Base-by-base conservation (phyloP, 2,797 vertebrate genomes). In the Lateolabrax maculatus region DNA sequence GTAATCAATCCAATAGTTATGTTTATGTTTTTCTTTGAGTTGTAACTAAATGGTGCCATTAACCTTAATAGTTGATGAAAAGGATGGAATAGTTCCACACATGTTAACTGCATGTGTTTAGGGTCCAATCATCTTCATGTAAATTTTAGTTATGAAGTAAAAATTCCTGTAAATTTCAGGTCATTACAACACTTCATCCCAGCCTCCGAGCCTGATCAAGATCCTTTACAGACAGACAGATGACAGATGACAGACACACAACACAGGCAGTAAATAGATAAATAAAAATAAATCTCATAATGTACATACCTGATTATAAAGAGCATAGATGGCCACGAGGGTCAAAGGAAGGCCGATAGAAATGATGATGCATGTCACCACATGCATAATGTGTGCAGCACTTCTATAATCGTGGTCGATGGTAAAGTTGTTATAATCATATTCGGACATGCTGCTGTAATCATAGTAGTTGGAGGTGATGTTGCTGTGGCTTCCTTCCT, bases 281-380 rank as follows among this genome's bases (percentile, higher is more conserved):
- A 34, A 34, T 34, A 34, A 34, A 34, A 34, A 34, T 16, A 34
- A 34, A 34, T 34, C 31, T 34, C 7, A 41, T 19, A 16, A 56
- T 21, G 6, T 25, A 62, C 70, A 2, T 52, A 79, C 77, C 77
- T 46, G 29, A 44, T 55, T 53, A n/a, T 9, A 44, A 12, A 73
- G 4, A 15, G 21, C 55, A 23, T 25, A 57, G 61, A 71, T 71
- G 34, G 36, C 68, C 18, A 43, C 10, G 0, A 78, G 44, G 11
- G 21, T 57, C 61, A 78, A 16, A 34, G 67, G 61, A 25, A 71
- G 25, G 11, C 41, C 44, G 3, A 65, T 23, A 9, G 4, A 43
- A 19, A 23, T 36, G n/a, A 55, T 27, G 7, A 27, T 5, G 2
- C 13, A 13, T 1, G 15, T 19, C 13, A 36, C 3, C 12, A 29